Evolutionary conservation across 2,113 vertebrate species (phyloP).

Genomic region (Pycnonotus jocosus): DNA sequence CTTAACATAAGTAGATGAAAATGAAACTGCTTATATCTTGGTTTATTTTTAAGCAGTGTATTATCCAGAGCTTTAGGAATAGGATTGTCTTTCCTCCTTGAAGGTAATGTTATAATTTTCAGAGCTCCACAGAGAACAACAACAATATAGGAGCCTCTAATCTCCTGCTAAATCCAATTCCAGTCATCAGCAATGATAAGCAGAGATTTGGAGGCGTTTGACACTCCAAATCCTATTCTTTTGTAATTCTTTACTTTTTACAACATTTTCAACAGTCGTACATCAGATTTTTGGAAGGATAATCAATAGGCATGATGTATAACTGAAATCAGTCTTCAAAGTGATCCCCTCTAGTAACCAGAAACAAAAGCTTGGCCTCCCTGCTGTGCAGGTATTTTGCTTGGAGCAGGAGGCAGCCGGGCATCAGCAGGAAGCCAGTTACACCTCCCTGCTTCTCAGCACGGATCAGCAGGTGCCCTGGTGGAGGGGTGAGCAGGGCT

Average conservation of each 20-base stretch:
- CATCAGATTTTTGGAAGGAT: constrained; percentile 67
- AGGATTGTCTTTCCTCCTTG: constrained; percentile 70
- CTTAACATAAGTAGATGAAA: constrained; percentile 61
- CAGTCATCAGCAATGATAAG: constrained; percentile 59
- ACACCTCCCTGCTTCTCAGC: constrained; percentile 24
- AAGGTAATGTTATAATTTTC: constrained; percentile 72
- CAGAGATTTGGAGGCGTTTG: constrained; percentile 58
- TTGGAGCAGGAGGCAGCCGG: constrained; percentile 13
- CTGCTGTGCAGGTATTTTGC: constrained; percentile 51
- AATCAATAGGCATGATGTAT: constrained; percentile 56
- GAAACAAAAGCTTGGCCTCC: constrained; percentile 59
- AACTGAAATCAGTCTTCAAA: constrained; percentile 66
- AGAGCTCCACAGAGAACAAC: constrained; percentile 66
- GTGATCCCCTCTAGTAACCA: constrained; percentile 51
- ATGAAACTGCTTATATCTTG: constrained; percentile 69
- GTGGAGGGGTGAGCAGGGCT: not conserved
- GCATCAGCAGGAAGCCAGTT: constrained; percentile 37
- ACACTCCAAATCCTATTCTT: constrained; percentile 58
- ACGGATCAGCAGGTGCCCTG: not conserved
- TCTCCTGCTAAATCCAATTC: constrained; percentile 63
- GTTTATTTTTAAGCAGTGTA: constrained; percentile 63
- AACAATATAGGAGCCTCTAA: constrained; percentile 63
- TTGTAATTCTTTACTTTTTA: constrained; percentile 61
- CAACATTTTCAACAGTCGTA: constrained; percentile 55
- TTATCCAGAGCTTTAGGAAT: constrained; percentile 69